Percentiles rank a stretch among this genome's conserved stretches.
Evolutionary conservation across 2,797 vertebrate genomes (phyloP).

Genomic region (Astyanax mexicanus): DNA sequence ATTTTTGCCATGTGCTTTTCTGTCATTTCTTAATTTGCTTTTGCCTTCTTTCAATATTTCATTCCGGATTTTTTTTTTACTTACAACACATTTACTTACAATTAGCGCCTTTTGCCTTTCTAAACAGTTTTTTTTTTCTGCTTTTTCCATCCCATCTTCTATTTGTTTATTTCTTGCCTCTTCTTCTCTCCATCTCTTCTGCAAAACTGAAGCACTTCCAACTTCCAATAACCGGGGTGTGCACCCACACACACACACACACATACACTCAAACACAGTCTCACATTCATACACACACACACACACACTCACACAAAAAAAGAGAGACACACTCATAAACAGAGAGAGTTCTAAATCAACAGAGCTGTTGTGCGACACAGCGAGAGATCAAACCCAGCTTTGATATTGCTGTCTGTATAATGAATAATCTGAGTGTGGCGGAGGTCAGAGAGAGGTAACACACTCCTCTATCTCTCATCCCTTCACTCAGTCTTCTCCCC

Average conservation of each 20-base stretch:
- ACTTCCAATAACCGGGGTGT: neutral
- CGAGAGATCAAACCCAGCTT: neutral
- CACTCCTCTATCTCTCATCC: neutral
- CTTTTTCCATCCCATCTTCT: neutral
- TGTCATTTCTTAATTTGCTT: too few relatives aligned
- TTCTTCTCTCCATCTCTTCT: too few relatives aligned
- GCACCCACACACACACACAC: neutral
- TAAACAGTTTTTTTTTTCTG: too few relatives aligned
- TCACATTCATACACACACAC: neutral
- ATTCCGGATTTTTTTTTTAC: too few relatives aligned
- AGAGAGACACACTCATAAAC: neutral
- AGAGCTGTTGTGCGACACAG: conserved; percentile 3
- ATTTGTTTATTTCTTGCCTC: neutral
- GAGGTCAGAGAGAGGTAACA: neutral
- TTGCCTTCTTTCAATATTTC: too few relatives aligned
- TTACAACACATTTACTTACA: too few relatives aligned
- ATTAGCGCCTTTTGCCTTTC: too few relatives aligned
- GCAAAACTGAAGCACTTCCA: too few relatives aligned
- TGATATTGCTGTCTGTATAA: neutral
- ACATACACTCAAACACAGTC: neutral
- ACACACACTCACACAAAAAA: neutral
- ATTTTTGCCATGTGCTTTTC: too few relatives aligned
- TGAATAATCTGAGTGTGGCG: neutral
- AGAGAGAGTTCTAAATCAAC: neutral
- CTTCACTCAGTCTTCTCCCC: neutral